Conservation (phyloP, 2,797 vertebrate genomes). For the Synanceia verrucosa region DNA sequence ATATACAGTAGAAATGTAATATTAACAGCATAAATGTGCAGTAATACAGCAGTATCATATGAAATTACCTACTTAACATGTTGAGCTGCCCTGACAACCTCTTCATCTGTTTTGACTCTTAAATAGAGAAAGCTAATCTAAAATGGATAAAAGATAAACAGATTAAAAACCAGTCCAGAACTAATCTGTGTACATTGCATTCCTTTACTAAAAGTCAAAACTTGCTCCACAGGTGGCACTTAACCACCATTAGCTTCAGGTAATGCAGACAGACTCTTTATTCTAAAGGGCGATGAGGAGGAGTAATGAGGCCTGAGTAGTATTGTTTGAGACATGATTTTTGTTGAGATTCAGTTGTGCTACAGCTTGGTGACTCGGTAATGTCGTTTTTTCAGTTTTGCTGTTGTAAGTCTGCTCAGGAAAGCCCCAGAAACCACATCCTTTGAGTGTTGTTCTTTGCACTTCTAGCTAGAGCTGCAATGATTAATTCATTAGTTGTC, state of each 20-base stretch:
- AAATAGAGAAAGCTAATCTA: no score
- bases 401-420: background rate
- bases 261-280: background rate
- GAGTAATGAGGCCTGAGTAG: no score
- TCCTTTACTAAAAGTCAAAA: background rate
- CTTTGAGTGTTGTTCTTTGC: background rate
- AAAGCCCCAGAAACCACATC: conserved; percentile 10
- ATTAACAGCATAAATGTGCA: no score
- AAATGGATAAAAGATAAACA: background rate
- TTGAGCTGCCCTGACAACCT: no score
- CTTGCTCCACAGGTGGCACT: background rate
- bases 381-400: background rate
- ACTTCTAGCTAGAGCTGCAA: no score
- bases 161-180: background rate
- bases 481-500: no score
- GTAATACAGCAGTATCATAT: no score
- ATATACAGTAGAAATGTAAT: no score
- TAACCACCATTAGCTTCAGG: background rate
- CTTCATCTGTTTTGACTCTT: no score
- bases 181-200: background rate
- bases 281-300: no score
- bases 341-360: background rate
- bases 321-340: no score
- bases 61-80: no score
- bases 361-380: background rate